These are phyloP conservation scores for Hydriomena furcata DNA, from an alignment of 2,888 invertebrate species.

Conservation along the genomic window DNA sequence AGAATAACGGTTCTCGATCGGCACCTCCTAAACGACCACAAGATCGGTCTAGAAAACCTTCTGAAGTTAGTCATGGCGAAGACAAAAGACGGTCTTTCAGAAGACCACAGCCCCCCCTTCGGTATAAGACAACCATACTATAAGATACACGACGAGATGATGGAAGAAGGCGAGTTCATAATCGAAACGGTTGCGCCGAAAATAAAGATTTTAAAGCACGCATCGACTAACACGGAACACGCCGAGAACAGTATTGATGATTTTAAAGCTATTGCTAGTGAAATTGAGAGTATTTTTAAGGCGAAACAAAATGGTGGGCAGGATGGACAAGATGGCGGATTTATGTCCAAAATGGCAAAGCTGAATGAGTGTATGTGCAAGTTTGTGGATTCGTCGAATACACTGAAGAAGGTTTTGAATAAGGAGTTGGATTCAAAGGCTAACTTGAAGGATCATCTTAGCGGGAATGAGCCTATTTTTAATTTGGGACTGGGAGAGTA, in stretches of 20 bases:
- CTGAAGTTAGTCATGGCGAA: conserved; percentile 71
- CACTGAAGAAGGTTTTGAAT: conserved; percentile 61
- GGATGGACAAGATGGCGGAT: conserved; percentile 44
- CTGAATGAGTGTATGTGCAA: conserved; percentile 72
- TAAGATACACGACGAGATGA: conserved; percentile 49
- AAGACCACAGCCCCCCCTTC: conserved; percentile 40
- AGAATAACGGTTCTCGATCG: conserved; percentile 74
- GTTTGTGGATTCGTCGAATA: conserved; percentile 68
- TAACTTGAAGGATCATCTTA: conserved; percentile 41
- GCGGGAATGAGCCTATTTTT: conserved; percentile 51
- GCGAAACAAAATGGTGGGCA: conserved; percentile 14
- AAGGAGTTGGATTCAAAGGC: conserved; percentile 59
- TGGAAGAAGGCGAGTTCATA: conserved; percentile 67
- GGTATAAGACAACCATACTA: conserved; percentile 64
- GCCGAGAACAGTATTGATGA: neutral
- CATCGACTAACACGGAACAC: conserved; percentile 59
- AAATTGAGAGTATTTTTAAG: conserved; percentile 57
- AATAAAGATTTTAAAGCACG: conserved; percentile 66
- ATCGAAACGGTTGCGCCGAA: conserved; percentile 66
- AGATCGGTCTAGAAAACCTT: conserved; percentile 66
- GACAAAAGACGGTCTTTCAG: conserved; percentile 64
- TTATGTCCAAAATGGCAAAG: conserved; percentile 65
- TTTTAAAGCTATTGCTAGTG: conserved; percentile 45
- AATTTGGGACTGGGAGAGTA: conserved; percentile 65
- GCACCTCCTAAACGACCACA: conserved; percentile 69